Evolutionary conservation across 2,888 invertebrate genomes (phyloP), one percentile per base, ranked within the genome.

Genomic region (Auanema freiburgensis): DNA sequence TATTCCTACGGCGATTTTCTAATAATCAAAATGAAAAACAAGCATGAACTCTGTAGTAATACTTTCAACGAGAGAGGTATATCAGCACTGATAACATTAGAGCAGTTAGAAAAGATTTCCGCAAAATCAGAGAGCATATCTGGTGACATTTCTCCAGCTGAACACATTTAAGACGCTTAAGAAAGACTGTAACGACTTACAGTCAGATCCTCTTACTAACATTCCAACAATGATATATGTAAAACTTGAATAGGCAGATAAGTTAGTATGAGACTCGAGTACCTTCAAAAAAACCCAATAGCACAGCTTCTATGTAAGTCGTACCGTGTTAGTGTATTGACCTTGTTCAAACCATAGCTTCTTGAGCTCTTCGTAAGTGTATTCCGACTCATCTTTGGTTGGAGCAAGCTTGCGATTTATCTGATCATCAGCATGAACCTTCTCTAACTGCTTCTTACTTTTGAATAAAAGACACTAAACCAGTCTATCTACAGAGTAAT

Each of bases 41-140:
- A n/a, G n/a, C n/a, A n/a, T n/a, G n/a, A n/a, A n/a, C n/a, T n/a
- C n/a, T n/a, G n/a, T n/a, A n/a, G n/a, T n/a, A n/a, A n/a, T n/a
- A 84, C 84, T 79, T 85, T 83, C 54, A 89, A 74, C 0, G 86
- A 86, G 16, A 85, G 83, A 0, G 91, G 90, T 10, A 92, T 89
- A 80, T 91, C 90, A 0, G 90, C 91, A 18, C 91, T 91, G 57
- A 90, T 86, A 0, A 91, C 90, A 67, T 89, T 88, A 23, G 90
- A 90, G 0, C 89, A 89, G 42, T 72, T 69, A 12, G 90, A 88
- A 43, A 91, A 85, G 23, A 92, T 83, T 25, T 87, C 79, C 0
- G 90, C 88, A 52, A 91, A 88, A 84, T 92, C 91, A 43, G 88
- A 87, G 75, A 89, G 89, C 70, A 90, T 88, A 16, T 90, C 89